Conservation (phyloP, 2,888 invertebrate species). For the Dryobotodes eremita region DNA sequence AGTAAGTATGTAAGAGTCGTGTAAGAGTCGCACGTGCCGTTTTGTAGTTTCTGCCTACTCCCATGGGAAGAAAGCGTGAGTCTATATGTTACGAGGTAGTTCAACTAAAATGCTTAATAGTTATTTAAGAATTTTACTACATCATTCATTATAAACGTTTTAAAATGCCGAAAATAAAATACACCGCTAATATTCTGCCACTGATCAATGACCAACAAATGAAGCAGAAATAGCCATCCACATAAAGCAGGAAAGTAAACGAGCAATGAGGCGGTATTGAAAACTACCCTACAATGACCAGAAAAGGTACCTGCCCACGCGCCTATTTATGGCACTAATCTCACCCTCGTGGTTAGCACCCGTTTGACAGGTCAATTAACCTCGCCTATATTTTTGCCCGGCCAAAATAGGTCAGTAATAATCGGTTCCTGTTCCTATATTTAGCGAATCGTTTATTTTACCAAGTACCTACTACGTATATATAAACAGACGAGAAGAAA, state of each 20-base stretch:
- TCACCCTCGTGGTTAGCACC: constrained; percentile 36
- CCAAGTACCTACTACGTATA: not conserved
- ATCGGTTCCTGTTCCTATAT: constrained; percentile 22
- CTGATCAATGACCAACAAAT: constrained; percentile 24
- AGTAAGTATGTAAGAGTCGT: not conserved
- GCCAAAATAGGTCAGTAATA: constrained; percentile 52
- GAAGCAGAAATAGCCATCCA: constrained; percentile 45
- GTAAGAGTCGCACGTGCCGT: not conserved
- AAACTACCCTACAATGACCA: constrained; percentile 16
- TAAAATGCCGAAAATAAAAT: not conserved
- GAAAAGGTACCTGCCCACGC: constrained; percentile 24
- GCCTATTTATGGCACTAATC: constrained; percentile 58
- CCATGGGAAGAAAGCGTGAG: not conserved
- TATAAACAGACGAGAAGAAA: too few species aligned
- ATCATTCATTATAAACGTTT: not conserved
- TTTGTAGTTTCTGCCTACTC: not conserved
- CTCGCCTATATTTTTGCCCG: constrained; percentile 32
- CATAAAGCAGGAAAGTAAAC: constrained; percentile 39
- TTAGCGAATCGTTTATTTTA: constrained; percentile 4
- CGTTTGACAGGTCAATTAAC: constrained; percentile 66
- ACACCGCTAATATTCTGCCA: not conserved
- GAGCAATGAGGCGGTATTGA: constrained; percentile 38
- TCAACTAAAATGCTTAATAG: not conserved
- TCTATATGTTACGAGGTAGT: not conserved
- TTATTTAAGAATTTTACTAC: not conserved